Conservation (phyloP, 1,140 invertebrate species). For the Harlomillsia oculata region DNA sequence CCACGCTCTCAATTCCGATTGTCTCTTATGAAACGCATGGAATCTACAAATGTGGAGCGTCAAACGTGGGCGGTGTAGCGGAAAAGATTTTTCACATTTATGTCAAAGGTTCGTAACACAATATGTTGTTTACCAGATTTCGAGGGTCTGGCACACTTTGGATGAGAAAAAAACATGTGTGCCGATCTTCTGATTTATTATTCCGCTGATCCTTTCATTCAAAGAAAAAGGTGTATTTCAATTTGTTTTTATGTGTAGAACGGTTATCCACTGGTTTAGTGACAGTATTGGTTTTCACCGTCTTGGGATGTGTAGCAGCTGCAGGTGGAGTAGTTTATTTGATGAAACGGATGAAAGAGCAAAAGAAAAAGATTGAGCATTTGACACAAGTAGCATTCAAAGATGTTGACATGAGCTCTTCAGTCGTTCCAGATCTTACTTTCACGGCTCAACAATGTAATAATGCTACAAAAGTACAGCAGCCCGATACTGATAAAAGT, state of each 20-base stretch:
- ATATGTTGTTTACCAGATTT: neutral
- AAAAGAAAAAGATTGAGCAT: conserved; percentile 15
- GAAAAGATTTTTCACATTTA: conserved; percentile 8
- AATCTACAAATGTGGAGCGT: conserved; percentile 8
- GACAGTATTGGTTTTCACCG: neutral
- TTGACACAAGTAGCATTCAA: conserved; percentile 16
- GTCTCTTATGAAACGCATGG: conserved; percentile 20
- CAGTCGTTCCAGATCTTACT: no score
- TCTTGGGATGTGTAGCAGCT: neutral
- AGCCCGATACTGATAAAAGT: no score
- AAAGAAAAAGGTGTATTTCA: neutral
- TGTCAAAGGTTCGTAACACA: conserved; percentile 12
- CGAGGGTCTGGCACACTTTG: neutral
- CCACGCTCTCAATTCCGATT: neutral
- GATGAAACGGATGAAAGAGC: neutral
- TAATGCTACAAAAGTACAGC: no score
- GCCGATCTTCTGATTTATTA: neutral
- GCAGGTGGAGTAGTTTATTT: neutral
- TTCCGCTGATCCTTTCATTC: neutral
- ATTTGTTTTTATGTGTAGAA: conserved; percentile 3
- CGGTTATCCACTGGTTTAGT: neutral
- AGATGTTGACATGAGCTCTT: no score
- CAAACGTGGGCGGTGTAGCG: conserved; percentile 10
- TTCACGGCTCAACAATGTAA: no score
- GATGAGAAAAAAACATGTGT: neutral